These are phyloP conservation scores for Silurus meridionalis DNA, from an alignment of 2,113 vertebrate species.

Conservation along the genomic window DNA sequence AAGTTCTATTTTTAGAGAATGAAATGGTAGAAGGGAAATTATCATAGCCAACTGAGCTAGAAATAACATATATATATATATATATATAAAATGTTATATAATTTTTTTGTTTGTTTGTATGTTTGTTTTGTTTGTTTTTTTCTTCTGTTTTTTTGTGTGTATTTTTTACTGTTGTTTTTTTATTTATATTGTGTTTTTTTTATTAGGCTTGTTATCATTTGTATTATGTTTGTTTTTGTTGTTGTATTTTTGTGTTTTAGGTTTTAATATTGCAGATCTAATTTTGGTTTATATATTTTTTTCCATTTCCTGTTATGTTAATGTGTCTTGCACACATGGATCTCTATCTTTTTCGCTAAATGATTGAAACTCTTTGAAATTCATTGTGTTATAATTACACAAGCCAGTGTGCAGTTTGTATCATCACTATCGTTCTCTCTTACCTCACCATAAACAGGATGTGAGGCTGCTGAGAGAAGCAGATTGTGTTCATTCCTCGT, in stretches of 20 bases:
- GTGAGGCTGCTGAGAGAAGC: constrained; percentile 64
- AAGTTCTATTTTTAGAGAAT: neutral
- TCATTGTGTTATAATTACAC: neutral
- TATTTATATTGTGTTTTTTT: neutral
- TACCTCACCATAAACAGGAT: constrained; percentile 54
- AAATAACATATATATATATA: neutral
- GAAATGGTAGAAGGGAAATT: no score
- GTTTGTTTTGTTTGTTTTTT: no score
- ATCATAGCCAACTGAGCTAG: neutral
- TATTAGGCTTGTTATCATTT: neutral
- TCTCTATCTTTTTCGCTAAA: neutral
- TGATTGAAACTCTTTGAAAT: no score
- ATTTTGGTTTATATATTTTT: neutral
- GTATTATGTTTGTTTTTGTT: neutral
- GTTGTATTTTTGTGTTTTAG: neutral
- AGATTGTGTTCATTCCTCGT: constrained; percentile 47
- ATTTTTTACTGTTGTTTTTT: no score
- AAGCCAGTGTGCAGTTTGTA: neutral
- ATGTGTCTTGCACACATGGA: neutral
- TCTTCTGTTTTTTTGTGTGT: no score
- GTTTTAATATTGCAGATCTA: neutral
- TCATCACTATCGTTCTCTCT: constrained; percentile 1
- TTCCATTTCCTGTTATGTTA: neutral
- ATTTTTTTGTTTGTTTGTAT: no score
- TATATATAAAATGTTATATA: no score